Evolutionary conservation across 1,140 invertebrate genomes (phyloP).

Genomic region (Ostrea edulis): DNA sequence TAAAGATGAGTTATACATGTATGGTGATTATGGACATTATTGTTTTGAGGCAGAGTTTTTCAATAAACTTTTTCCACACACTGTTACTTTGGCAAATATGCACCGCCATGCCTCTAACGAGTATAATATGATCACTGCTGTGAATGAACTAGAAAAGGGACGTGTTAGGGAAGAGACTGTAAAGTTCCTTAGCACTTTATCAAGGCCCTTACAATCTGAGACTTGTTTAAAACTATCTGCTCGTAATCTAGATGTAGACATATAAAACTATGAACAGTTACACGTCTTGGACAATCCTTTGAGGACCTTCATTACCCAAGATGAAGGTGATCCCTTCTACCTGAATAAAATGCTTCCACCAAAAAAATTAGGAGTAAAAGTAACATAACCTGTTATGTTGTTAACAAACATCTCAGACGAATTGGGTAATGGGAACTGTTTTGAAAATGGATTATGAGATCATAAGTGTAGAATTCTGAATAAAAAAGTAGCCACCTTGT

Average conservation of each 20-base stretch:
- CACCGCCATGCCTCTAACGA: conserved; percentile 40
- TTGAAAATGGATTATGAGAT: not conserved
- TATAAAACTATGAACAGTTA: too few species aligned
- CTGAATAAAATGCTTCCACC: conserved; percentile 30
- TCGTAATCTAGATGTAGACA: too few species aligned
- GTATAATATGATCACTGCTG: not conserved
- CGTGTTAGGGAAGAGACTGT: not conserved
- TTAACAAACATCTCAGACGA: conserved; percentile 5
- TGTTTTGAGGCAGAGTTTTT: conserved; percentile 49
- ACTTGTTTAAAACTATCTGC: too few species aligned
- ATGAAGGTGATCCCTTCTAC: not conserved
- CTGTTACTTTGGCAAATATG: conserved; percentile 37
- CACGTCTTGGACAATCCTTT: too few species aligned
- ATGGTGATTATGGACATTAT: conserved; percentile 48
- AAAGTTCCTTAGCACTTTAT: not conserved
- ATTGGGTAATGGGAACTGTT: conserved; percentile 17
- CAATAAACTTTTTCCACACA: conserved; percentile 34
- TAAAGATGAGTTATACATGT: conserved; percentile 36
- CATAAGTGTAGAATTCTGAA: not conserved
- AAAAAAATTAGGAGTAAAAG: conserved; percentile 30
- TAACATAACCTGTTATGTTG: conserved; percentile 12
- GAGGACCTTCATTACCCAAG: not conserved
- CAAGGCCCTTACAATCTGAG: not conserved
- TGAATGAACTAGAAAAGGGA: conserved; percentile 36
- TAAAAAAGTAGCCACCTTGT: conserved; percentile 28